These are phyloP conservation scores for Eilema caniola DNA, from an alignment of 2,888 invertebrate genomes.

Conservation along the genomic window DNA sequence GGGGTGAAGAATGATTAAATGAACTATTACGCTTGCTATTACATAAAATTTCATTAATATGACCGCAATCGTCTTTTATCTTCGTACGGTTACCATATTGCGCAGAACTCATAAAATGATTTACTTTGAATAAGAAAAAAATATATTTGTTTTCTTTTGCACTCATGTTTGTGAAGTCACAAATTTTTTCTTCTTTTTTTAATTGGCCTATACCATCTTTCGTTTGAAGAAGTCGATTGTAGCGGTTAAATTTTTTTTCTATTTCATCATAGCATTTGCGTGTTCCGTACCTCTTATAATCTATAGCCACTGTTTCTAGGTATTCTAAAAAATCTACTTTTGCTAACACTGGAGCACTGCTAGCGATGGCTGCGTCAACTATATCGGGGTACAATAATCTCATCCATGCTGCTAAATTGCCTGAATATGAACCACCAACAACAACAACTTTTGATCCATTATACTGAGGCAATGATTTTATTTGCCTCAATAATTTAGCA, in stretches of 20 bases:
- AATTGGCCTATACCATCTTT: conserved; percentile 65
- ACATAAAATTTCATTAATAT: conserved; percentile 53
- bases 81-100: conserved; percentile 67
- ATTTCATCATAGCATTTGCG: conserved; percentile 65
- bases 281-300: conserved; percentile 71
- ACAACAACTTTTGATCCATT: conserved; percentile 72
- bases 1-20: not conserved
- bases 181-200: conserved; percentile 73
- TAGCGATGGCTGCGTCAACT: conserved; percentile 75
- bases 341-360: conserved; percentile 78
- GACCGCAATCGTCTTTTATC: conserved; percentile 63
- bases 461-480: conserved; percentile 63
- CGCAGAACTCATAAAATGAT: conserved; percentile 62
- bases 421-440: conserved; percentile 78
- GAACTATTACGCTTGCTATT: not conserved
- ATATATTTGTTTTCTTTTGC: conserved; percentile 67
- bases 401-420: conserved; percentile 80
- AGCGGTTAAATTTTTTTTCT: conserved; percentile 61
- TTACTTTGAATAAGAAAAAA: conserved; percentile 66
- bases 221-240: conserved; percentile 63
- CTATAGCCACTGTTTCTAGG: conserved; percentile 71
- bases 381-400: conserved; percentile 71
- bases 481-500: conserved; percentile 60
- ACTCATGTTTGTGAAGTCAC: conserved; percentile 65
- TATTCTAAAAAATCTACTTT: conserved; percentile 78